Percentiles rank a stretch among this genome's conserved stretches.
phyloP scores from a whole-genome alignment of 1,140 invertebrate genomes.

The Cyclargus thomasi region DNA sequence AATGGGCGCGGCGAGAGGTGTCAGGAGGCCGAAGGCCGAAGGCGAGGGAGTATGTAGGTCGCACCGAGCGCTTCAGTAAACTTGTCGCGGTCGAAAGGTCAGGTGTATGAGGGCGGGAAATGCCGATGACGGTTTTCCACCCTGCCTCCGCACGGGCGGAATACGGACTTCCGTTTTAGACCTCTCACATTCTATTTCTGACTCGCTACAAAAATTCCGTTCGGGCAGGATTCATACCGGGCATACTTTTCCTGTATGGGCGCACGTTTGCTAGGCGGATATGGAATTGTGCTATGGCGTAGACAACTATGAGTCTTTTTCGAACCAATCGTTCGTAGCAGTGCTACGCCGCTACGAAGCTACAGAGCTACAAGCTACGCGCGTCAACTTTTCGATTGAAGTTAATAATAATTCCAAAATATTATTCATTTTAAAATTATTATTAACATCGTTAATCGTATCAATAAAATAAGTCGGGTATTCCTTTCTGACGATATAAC shows the following conservation, averaged over 20 bases:
- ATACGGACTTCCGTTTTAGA: slow-evolving; percentile 57
- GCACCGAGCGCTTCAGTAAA: slow-evolving; percentile 60
- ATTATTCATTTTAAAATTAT: no score
- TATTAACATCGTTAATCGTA: no score
- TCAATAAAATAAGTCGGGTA: no score
- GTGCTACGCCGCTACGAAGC: not conserved
- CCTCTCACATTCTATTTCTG: slow-evolving; percentile 27
- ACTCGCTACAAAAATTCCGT: not conserved
- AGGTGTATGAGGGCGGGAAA: slow-evolving; percentile 70
- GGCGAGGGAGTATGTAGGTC: slow-evolving; percentile 59
- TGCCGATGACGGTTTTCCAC: slow-evolving; percentile 48
- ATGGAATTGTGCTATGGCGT: not conserved
- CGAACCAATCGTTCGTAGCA: not conserved
- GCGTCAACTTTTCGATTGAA: not conserved
- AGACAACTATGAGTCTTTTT: not conserved
- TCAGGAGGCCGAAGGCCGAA: slow-evolving; percentile 23
- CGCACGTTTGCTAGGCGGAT: not conserved
- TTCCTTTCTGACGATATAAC: no score
- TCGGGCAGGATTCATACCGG: not conserved
- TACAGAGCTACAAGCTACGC: not conserved
- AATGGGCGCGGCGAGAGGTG: slow-evolving; percentile 35
- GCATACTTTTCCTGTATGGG: not conserved
- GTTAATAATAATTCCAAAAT: not conserved
- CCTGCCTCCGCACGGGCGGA: slow-evolving; percentile 31
- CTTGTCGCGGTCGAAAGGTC: slow-evolving; percentile 63